Percentiles rank a stretch among this genome's conserved stretches.
phyloP scores from a whole-genome alignment of 2,113 vertebrate genomes.

The Colius striatus region DNA sequence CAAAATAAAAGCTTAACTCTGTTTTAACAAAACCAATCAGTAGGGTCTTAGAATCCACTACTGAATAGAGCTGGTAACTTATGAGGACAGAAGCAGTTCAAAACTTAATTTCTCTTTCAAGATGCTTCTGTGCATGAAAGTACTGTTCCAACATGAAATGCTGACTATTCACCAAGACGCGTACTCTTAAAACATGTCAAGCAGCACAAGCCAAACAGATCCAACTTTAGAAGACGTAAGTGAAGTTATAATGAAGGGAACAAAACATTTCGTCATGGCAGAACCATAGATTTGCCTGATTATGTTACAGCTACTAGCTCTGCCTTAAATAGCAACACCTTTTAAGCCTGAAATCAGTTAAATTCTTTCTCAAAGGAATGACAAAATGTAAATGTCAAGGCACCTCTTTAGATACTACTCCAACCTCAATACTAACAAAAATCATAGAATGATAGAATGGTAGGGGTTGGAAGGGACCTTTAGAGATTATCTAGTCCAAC shows the following conservation, averaged over 20 bases:
- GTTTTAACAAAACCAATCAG: not conserved
- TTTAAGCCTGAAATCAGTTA: not conserved
- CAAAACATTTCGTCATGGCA: not conserved
- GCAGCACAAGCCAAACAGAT: not conserved
- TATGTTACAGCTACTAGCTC: not conserved
- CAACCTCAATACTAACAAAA: not conserved
- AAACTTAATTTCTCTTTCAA: not conserved
- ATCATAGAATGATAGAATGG: no score
- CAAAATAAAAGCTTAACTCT: not conserved
- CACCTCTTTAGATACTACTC: not conserved
- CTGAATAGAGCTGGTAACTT: not conserved
- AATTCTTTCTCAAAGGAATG: not conserved
- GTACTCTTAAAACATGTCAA: not conserved
- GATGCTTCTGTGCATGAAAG: not conserved
- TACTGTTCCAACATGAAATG: not conserved
- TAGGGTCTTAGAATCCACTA: not conserved
- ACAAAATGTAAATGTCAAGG: not conserved
- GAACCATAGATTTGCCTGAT: not conserved
- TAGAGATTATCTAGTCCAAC: no score
- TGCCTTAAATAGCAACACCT: not conserved
- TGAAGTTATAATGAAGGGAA: not conserved
- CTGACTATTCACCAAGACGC: not conserved
- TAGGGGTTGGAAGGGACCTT: no score
- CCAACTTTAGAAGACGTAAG: not conserved
- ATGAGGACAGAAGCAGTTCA: not conserved